phyloP scores from a whole-genome alignment of 2,113 vertebrate species.

The Tyrannus savana region DNA sequence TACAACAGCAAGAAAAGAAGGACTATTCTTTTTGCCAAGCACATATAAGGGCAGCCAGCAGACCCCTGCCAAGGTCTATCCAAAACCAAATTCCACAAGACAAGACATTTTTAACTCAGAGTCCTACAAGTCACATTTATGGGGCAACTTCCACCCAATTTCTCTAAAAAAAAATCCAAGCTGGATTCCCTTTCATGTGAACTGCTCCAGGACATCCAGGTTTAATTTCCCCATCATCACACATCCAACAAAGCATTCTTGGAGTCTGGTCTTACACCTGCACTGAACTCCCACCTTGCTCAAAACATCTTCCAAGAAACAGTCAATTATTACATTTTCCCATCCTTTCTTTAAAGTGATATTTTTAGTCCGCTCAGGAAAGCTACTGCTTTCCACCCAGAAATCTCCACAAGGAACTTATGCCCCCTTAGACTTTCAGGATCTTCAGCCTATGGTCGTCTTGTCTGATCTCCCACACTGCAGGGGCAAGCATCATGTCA shows the following conservation, averaged over 20 bases:
- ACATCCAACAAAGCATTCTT: accelerated
- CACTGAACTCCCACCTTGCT: neutral
- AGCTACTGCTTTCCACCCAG: neutral
- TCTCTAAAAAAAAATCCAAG: neutral
- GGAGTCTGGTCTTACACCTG: neutral
- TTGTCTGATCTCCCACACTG: neutral
- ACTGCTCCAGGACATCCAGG: neutral
- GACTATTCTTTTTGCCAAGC: neutral
- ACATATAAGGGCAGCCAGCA: neutral
- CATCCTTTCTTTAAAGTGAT: neutral
- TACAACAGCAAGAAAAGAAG: neutral
- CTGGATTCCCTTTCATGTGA: accelerated
- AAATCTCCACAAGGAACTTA: neutral
- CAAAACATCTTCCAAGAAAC: neutral
- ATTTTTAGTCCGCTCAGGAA: neutral
- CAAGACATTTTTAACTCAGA: neutral
- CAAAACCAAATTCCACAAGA: neutral
- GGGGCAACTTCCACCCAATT: neutral
- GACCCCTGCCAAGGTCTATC: neutral
- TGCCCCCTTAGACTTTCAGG: neutral
- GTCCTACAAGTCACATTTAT: neutral
- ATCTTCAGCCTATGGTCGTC: neutral
- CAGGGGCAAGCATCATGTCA: neutral
- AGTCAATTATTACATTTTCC: neutral
- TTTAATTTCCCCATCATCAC: neutral